Percentiles rank a stretch among this genome's conserved stretches.
phyloP scores from a whole-genome alignment of 1,140 invertebrate genomes.

The Meloidogyne hapla region DNA sequence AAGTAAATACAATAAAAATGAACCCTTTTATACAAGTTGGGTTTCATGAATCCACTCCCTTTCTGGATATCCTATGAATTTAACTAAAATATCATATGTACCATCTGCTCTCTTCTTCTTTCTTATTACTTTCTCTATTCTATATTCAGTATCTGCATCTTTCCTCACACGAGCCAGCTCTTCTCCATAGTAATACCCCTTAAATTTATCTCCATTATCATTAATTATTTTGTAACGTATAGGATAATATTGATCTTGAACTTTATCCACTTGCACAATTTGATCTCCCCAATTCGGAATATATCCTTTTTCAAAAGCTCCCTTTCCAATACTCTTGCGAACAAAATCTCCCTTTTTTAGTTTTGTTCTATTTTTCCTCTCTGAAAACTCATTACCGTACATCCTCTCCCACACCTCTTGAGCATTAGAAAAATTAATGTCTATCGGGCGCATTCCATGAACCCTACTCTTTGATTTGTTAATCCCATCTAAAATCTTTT shows the following conservation, averaged over 20 bases:
- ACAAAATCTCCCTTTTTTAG: background rate
- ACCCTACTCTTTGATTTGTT: constrained; percentile 14
- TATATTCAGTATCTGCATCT: background rate
- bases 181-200: constrained; percentile 6
- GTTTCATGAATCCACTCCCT: constrained; percentile 7
- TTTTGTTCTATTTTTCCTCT: background rate
- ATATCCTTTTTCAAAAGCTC: constrained; percentile 25
- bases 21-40: constrained; percentile 19
- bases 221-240: constrained; percentile 10
- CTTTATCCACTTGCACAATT: constrained; percentile 22
- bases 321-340: constrained; percentile 1
- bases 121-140: background rate
- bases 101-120: constrained; percentile 8
- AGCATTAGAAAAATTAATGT: constrained; percentile 10
- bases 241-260: background rate
- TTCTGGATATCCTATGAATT: background rate
- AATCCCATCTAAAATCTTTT: constrained; percentile 12
- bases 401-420: constrained; percentile 2
- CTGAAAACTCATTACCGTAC: background rate
- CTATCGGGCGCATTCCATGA: constrained; percentile 21
- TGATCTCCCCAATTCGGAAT: constrained; percentile 31
- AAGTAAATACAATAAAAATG: background rate
- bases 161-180: constrained; percentile 5
- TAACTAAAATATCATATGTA: background rate
- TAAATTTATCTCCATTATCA: constrained; percentile 1